Evolutionary conservation across 2,888 invertebrate genomes (phyloP).

Genomic region (Pecten maximus): DNA sequence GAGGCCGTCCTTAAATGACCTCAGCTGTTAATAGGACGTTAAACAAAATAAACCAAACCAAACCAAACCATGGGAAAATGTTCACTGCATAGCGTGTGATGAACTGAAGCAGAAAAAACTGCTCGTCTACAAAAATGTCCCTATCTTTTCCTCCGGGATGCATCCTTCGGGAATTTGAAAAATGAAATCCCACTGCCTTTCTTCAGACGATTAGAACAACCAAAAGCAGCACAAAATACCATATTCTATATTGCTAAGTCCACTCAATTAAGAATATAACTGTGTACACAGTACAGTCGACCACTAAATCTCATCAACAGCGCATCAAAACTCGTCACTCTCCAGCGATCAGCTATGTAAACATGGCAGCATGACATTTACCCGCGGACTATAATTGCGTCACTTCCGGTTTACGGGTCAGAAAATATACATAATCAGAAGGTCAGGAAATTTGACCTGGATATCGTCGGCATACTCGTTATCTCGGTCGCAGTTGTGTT

Average conservation of each 20-base stretch:
- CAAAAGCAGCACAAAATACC: background rate
- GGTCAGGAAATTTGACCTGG: background rate
- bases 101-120: background rate
- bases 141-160: background rate
- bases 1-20: no score
- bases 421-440: background rate
- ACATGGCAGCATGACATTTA: background rate
- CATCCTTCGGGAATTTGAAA: background rate
- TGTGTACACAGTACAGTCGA: background rate
- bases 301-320: background rate
- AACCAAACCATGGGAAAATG: background rate
- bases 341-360: background rate
- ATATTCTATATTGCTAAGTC: background rate
- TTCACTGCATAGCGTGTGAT: background rate
- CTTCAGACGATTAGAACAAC: background rate
- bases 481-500: background rate
- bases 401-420: background rate
- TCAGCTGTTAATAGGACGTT: no score
- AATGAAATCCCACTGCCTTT: background rate
- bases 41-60: no score
- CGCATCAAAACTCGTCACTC: background rate
- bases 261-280: background rate
- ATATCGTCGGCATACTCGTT: background rate
- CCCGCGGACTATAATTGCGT: background rate
- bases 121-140: background rate